A percentile compares a stretch with the other conserved stretches of the same genome.
These are phyloP conservation scores for Littorina saxatilis DNA, from an alignment of 1,140 invertebrate genomes.

Conservation along the genomic window DNA sequence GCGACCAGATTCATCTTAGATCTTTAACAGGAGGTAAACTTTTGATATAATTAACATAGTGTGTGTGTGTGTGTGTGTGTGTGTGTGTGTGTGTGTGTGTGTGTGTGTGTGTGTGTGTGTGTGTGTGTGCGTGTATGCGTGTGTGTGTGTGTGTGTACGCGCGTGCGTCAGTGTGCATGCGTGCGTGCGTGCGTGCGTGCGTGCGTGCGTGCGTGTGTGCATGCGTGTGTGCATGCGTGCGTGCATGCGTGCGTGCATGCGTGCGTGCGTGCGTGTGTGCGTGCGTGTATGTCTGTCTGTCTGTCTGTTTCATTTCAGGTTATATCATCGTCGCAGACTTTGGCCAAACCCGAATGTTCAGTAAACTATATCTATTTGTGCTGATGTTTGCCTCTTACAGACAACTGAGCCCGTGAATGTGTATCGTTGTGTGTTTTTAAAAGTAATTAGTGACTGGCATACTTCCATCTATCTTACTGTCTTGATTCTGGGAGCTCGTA, in stretches of 20 bases:
- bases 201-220: not conserved
- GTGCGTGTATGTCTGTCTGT: too few relatives aligned
- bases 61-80: not conserved
- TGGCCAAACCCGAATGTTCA: too few relatives aligned
- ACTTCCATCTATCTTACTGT: too few relatives aligned
- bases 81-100: not conserved
- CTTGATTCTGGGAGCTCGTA: too few relatives aligned
- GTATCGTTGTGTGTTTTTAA: too few relatives aligned
- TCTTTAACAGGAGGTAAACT: not conserved
- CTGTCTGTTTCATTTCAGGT: not conserved
- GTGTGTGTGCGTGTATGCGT: conserved; percentile 4
- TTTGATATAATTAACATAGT: not conserved
- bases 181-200: not conserved
- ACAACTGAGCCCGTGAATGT: too few relatives aligned
- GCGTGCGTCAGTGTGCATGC: too few relatives aligned
- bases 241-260: conserved; percentile 13
- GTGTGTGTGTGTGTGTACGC: conserved; percentile 15
- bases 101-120: conserved; percentile 11
- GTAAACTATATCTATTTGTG: too few relatives aligned
- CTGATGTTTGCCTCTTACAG: too few relatives aligned
- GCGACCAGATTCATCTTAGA: conserved; percentile 78
- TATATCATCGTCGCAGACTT: too few relatives aligned
- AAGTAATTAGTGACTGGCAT: too few relatives aligned
- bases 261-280: not conserved
- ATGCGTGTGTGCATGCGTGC: conserved; percentile 3